Base-by-base conservation (phyloP, 2,113 vertebrate species). In the Argyrosomus japonicus region DNA sequence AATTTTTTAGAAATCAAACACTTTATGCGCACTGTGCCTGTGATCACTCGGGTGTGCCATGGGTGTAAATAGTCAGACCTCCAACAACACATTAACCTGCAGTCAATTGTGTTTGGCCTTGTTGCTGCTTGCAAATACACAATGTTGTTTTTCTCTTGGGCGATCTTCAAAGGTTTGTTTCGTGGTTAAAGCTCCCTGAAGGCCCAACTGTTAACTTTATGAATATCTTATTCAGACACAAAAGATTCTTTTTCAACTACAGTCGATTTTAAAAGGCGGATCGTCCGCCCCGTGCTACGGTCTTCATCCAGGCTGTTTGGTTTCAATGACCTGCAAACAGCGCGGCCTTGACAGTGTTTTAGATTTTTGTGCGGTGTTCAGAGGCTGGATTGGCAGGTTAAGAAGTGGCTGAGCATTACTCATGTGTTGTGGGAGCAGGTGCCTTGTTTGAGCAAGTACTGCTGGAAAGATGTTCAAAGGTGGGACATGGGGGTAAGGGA, bases 301-400 rank as follows among this genome's bases (percentile, higher is more conserved):
- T 68, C 50, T 65, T 88, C 53, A 83, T 48, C 68, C 63, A 14
- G 63, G 51, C 2, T 81, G 60, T 75, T 91, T 84, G 61, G 89
- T 93, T 54, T 92, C 56, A 36, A 94, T 89, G 10, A 89, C 89
- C 70, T 91, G 92, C 85, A 94, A 54, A 76, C 82, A 93, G 40
- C 93, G 87, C 0, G 65, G 86, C 70, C 91, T 85, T 4, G 78
- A 15, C 50, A 3, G 11, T 0, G 61, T 21, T 48, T 91, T 92
- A 0, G 65, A 8, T 36, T 88, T 91, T 1, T 78, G 62, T 4
- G 29, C 17, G 6, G n/a, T 47, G 32, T 76, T 86, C n/a, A 62
- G 9, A 17, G 54, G 36, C 23, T 68, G 76, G 61, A 54, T 0
- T 19, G 71, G 36, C 1, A 68, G 50, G 60, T 73, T 67, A 0